phyloP scores from a whole-genome alignment of 2,113 vertebrate genomes.

The Arothron firmamentum region DNA sequence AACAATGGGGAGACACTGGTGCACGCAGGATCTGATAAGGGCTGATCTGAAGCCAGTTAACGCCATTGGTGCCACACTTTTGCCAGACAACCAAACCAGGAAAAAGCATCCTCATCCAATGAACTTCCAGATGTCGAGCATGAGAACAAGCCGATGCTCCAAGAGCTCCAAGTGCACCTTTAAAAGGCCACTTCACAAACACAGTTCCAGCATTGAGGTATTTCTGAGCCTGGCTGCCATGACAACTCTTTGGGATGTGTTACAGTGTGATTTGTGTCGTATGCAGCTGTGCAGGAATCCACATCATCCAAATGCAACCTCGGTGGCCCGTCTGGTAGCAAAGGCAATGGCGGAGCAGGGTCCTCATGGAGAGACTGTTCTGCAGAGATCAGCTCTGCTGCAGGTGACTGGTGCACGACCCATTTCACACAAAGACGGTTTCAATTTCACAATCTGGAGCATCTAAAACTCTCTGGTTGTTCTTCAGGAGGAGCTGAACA shows the following conservation, averaged over 20 bases:
- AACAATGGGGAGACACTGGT: slow-evolving; percentile 41
- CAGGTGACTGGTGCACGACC: slow-evolving; percentile 61
- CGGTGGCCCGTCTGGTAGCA: slow-evolving; percentile 61
- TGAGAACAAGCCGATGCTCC: slow-evolving; percentile 7
- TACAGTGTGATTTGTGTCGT: slow-evolving; percentile 1
- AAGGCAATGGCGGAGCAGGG: slow-evolving; percentile 71
- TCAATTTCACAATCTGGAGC: not conserved
- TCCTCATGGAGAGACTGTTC: slow-evolving; percentile 49
- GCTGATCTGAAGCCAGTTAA: slow-evolving; percentile 40
- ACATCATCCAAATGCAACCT: slow-evolving; percentile 29
- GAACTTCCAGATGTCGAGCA: slow-evolving; percentile 1
- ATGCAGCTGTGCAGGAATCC: slow-evolving; percentile 53
- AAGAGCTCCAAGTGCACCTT: slow-evolving; percentile 40
- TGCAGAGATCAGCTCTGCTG: slow-evolving; percentile 62
- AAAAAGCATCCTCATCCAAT: slow-evolving; percentile 15
- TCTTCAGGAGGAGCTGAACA: slow-evolving; percentile 75
- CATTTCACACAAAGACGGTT: no score
- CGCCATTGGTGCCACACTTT: slow-evolving; percentile 6
- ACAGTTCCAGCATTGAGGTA: slow-evolving; percentile 69
- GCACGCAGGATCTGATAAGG: slow-evolving; percentile 27
- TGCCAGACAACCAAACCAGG: slow-evolving; percentile 19
- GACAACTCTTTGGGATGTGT: not conserved
- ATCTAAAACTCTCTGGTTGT: not conserved
- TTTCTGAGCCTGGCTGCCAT: no score
- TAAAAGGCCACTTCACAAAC: slow-evolving; percentile 54